These are phyloP conservation scores for Diplazon laetatorius DNA, from an alignment of 2,888 invertebrate genomes.

Conservation along the genomic window DNA sequence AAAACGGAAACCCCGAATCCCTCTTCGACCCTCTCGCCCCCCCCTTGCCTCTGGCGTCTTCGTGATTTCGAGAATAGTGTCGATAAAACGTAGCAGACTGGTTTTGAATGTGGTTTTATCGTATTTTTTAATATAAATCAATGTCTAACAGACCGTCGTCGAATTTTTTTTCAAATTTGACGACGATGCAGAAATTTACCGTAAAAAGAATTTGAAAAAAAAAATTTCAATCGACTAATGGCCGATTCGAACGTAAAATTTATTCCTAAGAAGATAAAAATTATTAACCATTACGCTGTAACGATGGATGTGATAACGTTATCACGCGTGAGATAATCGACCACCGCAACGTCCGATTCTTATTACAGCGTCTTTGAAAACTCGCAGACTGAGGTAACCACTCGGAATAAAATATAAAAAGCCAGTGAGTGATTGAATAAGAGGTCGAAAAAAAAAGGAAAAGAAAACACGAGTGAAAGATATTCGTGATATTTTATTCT, in stretches of 20 bases:
- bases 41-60: not conserved
- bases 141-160: no score
- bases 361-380: not conserved
- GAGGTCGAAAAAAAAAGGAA: slow-evolving; percentile 7
- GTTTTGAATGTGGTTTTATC: no score
- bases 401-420: not conserved
- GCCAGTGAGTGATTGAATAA: not conserved
- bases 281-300: no score
- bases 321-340: not conserved
- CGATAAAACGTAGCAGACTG: not conserved
- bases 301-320: not conserved
- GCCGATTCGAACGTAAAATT: no score
- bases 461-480: not conserved
- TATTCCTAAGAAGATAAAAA: no score
- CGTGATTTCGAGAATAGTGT: not conserved
- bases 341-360: not conserved
- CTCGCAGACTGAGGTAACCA: not conserved
- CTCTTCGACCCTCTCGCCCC: no score
- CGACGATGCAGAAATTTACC: no score
- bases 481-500: slow-evolving; percentile 25
- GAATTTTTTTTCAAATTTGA: no score
- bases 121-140: not conserved
- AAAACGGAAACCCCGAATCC: slow-evolving; percentile 22
- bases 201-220: no score
- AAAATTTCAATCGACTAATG: no score